A percentile compares a stretch with the other conserved stretches of the same genome.
phyloP scores from a whole-genome alignment of 2,797 vertebrate species.

The Neoniphon sammara region DNA sequence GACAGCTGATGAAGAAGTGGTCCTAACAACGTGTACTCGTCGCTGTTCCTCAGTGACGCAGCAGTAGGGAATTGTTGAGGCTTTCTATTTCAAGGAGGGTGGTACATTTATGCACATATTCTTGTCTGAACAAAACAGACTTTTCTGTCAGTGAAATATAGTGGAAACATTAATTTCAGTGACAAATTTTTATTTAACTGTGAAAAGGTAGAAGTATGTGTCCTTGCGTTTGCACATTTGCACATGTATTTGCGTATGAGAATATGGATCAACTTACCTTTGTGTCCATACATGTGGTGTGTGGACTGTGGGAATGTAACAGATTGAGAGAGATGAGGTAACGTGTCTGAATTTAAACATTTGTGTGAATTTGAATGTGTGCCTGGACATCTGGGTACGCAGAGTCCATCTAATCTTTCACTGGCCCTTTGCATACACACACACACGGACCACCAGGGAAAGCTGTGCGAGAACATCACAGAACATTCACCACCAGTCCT shows the following conservation, averaged over 20 bases:
- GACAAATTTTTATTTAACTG: background rate
- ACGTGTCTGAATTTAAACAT: conserved; percentile 5
- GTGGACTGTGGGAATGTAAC: background rate
- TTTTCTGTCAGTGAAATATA: background rate
- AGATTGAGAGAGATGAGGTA: background rate
- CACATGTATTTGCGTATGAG: conserved; percentile 8
- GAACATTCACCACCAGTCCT: conserved; percentile 39
- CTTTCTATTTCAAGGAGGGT: conserved; percentile 32
- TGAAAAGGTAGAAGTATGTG: background rate
- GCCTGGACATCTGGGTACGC: background rate
- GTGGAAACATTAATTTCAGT: background rate
- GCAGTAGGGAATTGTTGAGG: conserved; percentile 16
- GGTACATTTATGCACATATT: conserved; percentile 25
- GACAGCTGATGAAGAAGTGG: conserved; percentile 76
- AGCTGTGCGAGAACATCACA: conserved; percentile 34
- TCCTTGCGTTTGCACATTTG: conserved; percentile 13
- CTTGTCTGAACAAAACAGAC: conserved; percentile 1
- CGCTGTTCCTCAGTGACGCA: conserved; percentile 43
- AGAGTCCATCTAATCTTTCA: background rate
- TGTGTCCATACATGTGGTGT: background rate
- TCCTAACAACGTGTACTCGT: conserved; percentile 62
- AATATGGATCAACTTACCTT: background rate
- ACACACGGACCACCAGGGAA: conserved; percentile 1
- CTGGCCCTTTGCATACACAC: too few species aligned
- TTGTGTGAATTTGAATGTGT: background rate